Evolutionary conservation across 2,797 vertebrate genomes (phyloP).

Genomic region (Merluccius polli): DNA sequence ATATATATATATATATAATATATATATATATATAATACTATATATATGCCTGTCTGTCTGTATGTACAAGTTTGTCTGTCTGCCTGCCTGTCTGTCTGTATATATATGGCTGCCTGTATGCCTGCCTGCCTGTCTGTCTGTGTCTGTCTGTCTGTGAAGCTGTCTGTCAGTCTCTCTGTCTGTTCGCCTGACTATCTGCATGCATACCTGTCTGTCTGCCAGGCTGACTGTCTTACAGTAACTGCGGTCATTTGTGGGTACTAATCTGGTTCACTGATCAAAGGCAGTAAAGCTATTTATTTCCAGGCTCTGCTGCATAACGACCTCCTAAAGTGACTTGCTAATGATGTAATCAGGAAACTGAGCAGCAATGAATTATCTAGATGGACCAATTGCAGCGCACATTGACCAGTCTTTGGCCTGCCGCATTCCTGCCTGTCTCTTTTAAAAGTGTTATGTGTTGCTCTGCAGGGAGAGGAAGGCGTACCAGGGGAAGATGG

Average conservation of each 20-base stretch:
- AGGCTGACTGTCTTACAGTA: too few relatives aligned
- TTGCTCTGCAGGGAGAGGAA: slow-evolving; percentile 82
- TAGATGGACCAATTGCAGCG: slow-evolving; percentile 25
- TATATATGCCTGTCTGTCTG: too few relatives aligned
- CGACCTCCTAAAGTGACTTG: slow-evolving; percentile 28
- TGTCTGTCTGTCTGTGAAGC: too few relatives aligned
- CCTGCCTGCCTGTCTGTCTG: too few relatives aligned
- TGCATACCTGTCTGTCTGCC: not conserved
- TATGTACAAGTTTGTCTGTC: too few relatives aligned
- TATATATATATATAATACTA: too few relatives aligned
- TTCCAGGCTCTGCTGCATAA: slow-evolving; percentile 29
- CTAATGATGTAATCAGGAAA: slow-evolving; percentile 10
- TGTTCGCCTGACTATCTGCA: not conserved
- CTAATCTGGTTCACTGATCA: slow-evolving; percentile 26
- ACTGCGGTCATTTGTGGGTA: not conserved
- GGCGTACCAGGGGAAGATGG: slow-evolving; percentile 94
- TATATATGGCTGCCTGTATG: too few relatives aligned
- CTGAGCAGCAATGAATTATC: slow-evolving; percentile 27
- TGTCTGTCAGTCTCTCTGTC: not conserved
- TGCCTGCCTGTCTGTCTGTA: too few relatives aligned
- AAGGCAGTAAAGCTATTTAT: slow-evolving; percentile 34
- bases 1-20: too few relatives aligned
- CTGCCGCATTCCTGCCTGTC: too few relatives aligned
- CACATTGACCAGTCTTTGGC: slow-evolving; percentile 7
- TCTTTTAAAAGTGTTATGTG: slow-evolving; percentile 3